Conservation (phyloP, 2,888 invertebrate species). For the Helobdella robusta region DNA sequence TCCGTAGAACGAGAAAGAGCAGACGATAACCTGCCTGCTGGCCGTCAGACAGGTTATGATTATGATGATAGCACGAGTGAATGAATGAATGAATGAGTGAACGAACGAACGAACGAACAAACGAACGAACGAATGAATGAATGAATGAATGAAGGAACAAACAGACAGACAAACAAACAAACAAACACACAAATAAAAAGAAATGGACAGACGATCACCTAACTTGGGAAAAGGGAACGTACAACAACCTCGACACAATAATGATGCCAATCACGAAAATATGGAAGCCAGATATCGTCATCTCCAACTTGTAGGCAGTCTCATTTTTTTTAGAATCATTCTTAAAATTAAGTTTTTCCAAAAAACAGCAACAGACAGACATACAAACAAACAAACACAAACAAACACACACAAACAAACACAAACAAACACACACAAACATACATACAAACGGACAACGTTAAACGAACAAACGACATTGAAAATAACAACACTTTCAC, state of each 20-base stretch:
- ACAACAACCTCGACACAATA: conserved; percentile 35
- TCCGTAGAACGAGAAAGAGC: conserved; percentile 36
- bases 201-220: conserved; percentile 38
- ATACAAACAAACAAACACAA: not conserved
- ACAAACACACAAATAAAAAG: conserved; percentile 28
- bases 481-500: too few species aligned
- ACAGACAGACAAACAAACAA: not conserved
- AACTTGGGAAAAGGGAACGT: conserved; percentile 36
- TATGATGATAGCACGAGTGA: not conserved
- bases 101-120: not conserved
- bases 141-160: not conserved
- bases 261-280: conserved; percentile 37
- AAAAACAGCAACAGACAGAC: not conserved
- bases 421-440: not conserved
- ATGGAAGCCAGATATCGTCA: conserved; percentile 40
- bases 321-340: conserved; percentile 5
- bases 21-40: conserved; percentile 35
- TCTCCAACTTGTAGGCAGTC: conserved; percentile 40
- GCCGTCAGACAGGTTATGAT: conserved; percentile 34
- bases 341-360: too few species aligned
- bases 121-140: not conserved
- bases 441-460: not conserved
- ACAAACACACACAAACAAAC: not conserved
- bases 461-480: too few species aligned
- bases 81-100: not conserved